Conservation (phyloP, 1,140 invertebrate species). For the Apolygus lucorum region DNA sequence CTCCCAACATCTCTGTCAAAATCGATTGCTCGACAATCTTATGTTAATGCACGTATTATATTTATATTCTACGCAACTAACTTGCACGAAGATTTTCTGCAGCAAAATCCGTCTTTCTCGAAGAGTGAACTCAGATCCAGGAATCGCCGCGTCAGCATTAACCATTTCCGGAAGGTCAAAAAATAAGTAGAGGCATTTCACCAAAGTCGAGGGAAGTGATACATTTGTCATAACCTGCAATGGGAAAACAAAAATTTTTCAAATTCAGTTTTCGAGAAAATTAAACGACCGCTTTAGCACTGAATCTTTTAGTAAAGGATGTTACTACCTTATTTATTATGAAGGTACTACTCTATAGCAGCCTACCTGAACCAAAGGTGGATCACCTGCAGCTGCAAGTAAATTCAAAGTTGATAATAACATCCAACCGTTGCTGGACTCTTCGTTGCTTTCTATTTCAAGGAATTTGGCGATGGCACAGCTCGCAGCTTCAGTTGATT, state of each 20-base stretch:
- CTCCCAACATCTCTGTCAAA: too few species aligned
- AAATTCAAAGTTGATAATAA: slow-evolving; percentile 84
- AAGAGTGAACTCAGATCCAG: slow-evolving; percentile 75
- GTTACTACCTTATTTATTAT: neutral
- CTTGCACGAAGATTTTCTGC: slow-evolving; percentile 95
- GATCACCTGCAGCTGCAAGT: slow-evolving; percentile 74
- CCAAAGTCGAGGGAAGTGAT: slow-evolving; percentile 91
- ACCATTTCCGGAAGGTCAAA: slow-evolving; percentile 91
- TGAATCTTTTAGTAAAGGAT: neutral
- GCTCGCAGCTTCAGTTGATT: slow-evolving; percentile 89
- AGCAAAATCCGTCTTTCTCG: slow-evolving; percentile 82
- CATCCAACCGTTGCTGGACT: slow-evolving; percentile 95
- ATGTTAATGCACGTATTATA: too few species aligned
- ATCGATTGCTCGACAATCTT: too few species aligned
- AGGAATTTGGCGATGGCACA: slow-evolving; percentile 93
- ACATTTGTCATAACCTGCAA: slow-evolving; percentile 86
- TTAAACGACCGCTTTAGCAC: neutral
- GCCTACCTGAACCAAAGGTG: slow-evolving; percentile 56
- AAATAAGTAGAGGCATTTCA: slow-evolving; percentile 97
- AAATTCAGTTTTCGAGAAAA: neutral
- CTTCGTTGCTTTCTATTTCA: slow-evolving; percentile 85
- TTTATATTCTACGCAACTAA: too few species aligned
- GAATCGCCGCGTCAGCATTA: slow-evolving; percentile 52
- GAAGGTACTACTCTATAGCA: too few species aligned
- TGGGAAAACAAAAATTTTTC: slow-evolving; percentile 8